Percentiles rank a stretch among this genome's conserved stretches.
Conservation (phyloP, 1,140 invertebrate species). For the Agrilus planipennis region DNA sequence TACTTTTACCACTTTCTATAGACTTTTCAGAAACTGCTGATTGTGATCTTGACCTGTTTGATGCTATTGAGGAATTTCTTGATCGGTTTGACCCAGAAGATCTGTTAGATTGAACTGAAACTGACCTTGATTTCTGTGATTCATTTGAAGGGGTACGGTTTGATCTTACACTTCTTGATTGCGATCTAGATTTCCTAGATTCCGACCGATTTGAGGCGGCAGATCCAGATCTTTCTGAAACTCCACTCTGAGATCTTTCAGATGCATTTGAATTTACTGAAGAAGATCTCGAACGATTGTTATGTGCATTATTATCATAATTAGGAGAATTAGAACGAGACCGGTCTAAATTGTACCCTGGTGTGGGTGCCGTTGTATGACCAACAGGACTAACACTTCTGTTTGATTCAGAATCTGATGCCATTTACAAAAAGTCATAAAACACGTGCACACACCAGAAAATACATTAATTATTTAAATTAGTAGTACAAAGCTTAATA, state of each 20-base stretch:
- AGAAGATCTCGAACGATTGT: background rate
- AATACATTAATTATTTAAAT: too few species aligned
- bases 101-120: too few species aligned
- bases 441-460: too few species aligned
- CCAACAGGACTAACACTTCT: slow-evolving; percentile 12
- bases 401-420: slow-evolving; percentile 11
- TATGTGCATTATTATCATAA: slow-evolving; percentile 7
- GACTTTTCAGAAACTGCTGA: slow-evolving; percentile 18
- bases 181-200: slow-evolving; percentile 7
- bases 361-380: slow-evolving; percentile 16
- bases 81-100: slow-evolving; percentile 14
- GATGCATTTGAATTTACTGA: slow-evolving; percentile 18
- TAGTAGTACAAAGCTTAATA: too few species aligned
- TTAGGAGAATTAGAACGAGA: slow-evolving; percentile 13
- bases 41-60: slow-evolving; percentile 10
- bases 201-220: slow-evolving; percentile 8
- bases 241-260: slow-evolving; percentile 22
- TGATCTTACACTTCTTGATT: background rate
- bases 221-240: slow-evolving; percentile 12
- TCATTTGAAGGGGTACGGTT: slow-evolving; percentile 1
- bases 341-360: slow-evolving; percentile 15
- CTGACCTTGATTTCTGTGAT: slow-evolving; percentile 4
- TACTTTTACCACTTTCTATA: too few species aligned
- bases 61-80: slow-evolving; percentile 10
- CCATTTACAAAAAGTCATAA: too few species aligned